Base-by-base conservation (phyloP, 92 coral and sea anemone genomes). In the Isaurus tuberculatus region DNA sequence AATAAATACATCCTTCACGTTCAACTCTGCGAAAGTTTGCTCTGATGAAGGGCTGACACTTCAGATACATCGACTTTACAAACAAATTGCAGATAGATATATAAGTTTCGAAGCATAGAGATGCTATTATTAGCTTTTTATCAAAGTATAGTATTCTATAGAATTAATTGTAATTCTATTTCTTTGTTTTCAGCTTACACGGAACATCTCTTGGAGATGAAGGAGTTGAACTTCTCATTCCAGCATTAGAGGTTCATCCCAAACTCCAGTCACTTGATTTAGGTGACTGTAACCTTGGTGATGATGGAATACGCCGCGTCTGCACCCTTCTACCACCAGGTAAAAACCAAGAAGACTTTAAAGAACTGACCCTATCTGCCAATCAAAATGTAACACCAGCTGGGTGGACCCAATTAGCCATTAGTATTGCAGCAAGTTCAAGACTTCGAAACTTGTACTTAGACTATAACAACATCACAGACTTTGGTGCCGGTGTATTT, bases 351-450 rank as follows among this genome's bases (percentile, higher is more conserved):
- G 89, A 85, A 9, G 92, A 91, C 13, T 80, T 95, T 9, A 31
- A 64, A 17, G 95, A 94, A 40, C 92, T 96, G 14, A 92, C 98
- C 10, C 73, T 96, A 58, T 94, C 99, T 28, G 99, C 98, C 65
- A 96, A 96, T 84, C 92, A 80, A 22, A 75, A 79, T 22, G 84
- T 96, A 43, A 88, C 98, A 11, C 91, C 94, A 0, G 89, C 79
- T 42, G 99, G 99, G 4, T 96, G 99, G 98, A 88, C 99, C 2
- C 94, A 94, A 63, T 89, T 96, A 28, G 98, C 99, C 25, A 93
- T 96, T 86, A 98, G 98, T 55, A 94, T 96, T 23, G 97, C 99
- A 20, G 98, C 98, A 32, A 94, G 93, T 71, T 91, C 98, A 4
- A 88, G 88, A 53, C 58, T 96, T 2, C 85, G 75, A 26, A 84